Percentiles rank a stretch among this genome's conserved stretches.
These are phyloP conservation scores for Nesidiocoris tenuis DNA, from an alignment of 2,888 invertebrate genomes.

Conservation along the genomic window DNA sequence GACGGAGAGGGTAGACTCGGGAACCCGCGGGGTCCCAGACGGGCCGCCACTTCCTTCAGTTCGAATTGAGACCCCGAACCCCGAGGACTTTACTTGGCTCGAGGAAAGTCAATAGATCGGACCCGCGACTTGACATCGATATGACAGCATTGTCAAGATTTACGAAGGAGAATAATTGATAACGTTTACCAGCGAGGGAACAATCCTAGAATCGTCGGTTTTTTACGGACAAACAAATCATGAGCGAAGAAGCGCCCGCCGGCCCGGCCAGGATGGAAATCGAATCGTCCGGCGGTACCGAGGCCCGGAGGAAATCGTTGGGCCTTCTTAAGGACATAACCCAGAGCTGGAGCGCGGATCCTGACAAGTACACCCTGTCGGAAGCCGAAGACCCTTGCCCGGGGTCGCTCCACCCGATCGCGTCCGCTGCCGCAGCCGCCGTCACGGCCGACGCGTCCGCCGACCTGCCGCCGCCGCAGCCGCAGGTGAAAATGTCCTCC, in stretches of 20 bases:
- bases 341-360: conserved; percentile 46
- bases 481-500: conserved; percentile 58
- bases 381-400: conserved; percentile 33
- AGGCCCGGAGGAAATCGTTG: conserved; percentile 47
- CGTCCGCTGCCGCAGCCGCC: background rate
- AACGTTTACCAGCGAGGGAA: too few relatives aligned
- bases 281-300: conserved; percentile 31
- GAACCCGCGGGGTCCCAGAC: background rate
- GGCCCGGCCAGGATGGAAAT: conserved; percentile 18
- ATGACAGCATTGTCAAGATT: too few relatives aligned
- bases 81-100: background rate
- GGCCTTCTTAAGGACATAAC: conserved; percentile 48
- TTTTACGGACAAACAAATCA: too few relatives aligned
- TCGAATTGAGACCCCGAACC: background rate
- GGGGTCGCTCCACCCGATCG: background rate
- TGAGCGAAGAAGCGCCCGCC: conserved; percentile 27
- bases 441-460: background rate
- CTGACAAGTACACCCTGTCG: conserved; percentile 47
- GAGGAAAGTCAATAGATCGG: background rate
- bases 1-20: background rate
- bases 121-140: too few relatives aligned
- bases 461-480: conserved; percentile 8
- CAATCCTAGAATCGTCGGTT: too few relatives aligned
- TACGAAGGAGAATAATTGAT: too few relatives aligned
- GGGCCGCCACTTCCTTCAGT: background rate